Evolutionary conservation across 1,140 invertebrate genomes (phyloP), one percentile per base, ranked within the genome.

Genomic region (Drosophila asahinai): DNA sequence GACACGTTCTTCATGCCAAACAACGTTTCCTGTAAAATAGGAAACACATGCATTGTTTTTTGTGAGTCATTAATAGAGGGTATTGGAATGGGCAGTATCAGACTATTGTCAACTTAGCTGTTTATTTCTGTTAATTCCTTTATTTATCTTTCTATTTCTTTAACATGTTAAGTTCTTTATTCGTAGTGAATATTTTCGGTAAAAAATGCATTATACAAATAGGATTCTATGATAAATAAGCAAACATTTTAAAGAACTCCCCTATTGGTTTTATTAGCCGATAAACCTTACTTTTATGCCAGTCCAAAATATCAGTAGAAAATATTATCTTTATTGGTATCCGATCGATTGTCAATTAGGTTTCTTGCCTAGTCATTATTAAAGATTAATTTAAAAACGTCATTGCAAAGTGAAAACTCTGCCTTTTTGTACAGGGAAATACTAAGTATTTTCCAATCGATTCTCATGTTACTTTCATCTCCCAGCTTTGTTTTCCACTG

Each of bases 1-100:
- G 57, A 54, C 62, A 60, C 76, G 42, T 63, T 51, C 66, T 60
- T 12, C 27, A 71, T 58, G 55, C 48, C 48, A 77, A 64, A 64
- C 15, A 55, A 22, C 40, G 62, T 42, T 81, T 84, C 77, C 82
- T 67, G 64, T 60, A 57, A 63, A 65, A 73, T 48, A 40, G 14
- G 30, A 49, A 45, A 38, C 36, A 66, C 33, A 17, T 27, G 25
- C 45, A 60, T 38, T 33, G 8, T 33, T 42, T 70, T 15, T n/a
- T 45, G 15, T 63, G 17, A 43, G 27, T 70, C 59, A 68, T 40
- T 47, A 14, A n/a, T 11, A 19, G 19, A 40, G 19, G 36, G 36
- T 58, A 43, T 25, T 5, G 8, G 1, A 27, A 6, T 15, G 7
- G 22, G 19, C 15, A 12, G 2, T 58, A 42, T 58, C 3, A n/a